Evolutionary conservation across 2,888 invertebrate species (phyloP), one percentile per base, ranked within the genome.

Genomic region (Diaprepes abbreviatus): DNA sequence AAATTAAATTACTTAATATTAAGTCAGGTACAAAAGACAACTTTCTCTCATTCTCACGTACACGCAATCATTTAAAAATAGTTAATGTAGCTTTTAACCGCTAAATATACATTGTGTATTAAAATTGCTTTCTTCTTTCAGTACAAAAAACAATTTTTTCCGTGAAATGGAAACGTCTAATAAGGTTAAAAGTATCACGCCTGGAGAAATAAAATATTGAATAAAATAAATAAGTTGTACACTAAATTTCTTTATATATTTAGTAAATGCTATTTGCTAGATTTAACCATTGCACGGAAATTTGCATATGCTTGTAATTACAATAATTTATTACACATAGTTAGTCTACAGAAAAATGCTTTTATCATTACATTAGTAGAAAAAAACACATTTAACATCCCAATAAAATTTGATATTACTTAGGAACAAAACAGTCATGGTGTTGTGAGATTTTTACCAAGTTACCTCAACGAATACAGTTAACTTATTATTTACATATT

Each of bases 371-470:
- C 40, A 17, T n/a, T n/a, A n/a, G n/a, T n/a, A n/a, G n/a, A n/a
- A n/a, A n/a, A n/a, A n/a, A n/a, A n/a, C n/a, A n/a, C n/a, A n/a
- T n/a, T n/a, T 28, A 45, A 62, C 10, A 50, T 50, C 16, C 36
- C 28, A 48, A 43, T 59, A 66, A 43, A 50, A 50, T 28, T 50
- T 66, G 45, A 66, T 28, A 36, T 66, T 59, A 52, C 31, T 62
- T 52, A 68, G 68, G 68, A 68, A 68, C 68, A 63, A 63, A 57
- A 68, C 58, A 58, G 68, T 68, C 68, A 68, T 68, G 68, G 68
- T 63, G 35, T 35, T 63, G 50, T 38, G 68, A 68, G 68, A 68
- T 68, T 68, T 67, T 19, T 24, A 67, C 45, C 57, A 16, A 19
- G 28, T 35, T 45, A 52, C 40, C 16, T 43, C 55, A 45, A 48